Percentiles rank a stretch among this genome's conserved stretches.
Conservation (phyloP, 2,113 vertebrate genomes). For the Prinia subflava region DNA sequence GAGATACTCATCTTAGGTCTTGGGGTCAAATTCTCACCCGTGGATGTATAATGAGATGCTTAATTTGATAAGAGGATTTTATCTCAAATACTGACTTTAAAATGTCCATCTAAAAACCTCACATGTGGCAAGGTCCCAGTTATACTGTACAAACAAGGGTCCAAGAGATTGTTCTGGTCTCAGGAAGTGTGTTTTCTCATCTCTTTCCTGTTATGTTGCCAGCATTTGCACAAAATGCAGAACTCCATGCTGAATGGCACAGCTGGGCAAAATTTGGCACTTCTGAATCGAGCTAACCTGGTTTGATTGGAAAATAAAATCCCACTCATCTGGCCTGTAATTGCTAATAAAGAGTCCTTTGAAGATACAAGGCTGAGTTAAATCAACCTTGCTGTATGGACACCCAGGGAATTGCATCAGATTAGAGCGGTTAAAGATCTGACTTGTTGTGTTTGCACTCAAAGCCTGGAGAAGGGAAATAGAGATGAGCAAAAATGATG, state of each 20-base stretch:
- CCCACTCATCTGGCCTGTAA: background rate
- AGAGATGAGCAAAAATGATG: background rate
- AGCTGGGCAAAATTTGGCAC: background rate
- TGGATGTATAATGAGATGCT: background rate
- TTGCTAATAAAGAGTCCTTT: background rate
- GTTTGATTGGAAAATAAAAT: background rate
- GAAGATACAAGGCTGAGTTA: background rate
- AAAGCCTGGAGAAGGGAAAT: background rate
- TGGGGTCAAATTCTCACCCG: background rate
- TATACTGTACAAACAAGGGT: background rate
- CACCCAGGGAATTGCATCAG: background rate
- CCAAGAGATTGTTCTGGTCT: background rate
- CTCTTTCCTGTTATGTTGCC: background rate
- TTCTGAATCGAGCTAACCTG: background rate
- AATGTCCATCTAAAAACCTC: background rate
- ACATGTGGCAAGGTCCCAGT: background rate
- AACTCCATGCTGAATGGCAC: background rate
- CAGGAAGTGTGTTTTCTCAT: background rate
- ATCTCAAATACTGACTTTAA: background rate
- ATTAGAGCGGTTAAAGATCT: background rate
- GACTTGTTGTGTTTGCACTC: background rate
- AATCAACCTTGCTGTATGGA: background rate
- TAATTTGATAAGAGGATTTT: background rate
- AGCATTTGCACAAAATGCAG: background rate
- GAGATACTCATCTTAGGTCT: background rate